These are phyloP conservation scores for Pyrgilauda ruficollis DNA, from an alignment of 2,113 vertebrate species.

Conservation along the genomic window DNA sequence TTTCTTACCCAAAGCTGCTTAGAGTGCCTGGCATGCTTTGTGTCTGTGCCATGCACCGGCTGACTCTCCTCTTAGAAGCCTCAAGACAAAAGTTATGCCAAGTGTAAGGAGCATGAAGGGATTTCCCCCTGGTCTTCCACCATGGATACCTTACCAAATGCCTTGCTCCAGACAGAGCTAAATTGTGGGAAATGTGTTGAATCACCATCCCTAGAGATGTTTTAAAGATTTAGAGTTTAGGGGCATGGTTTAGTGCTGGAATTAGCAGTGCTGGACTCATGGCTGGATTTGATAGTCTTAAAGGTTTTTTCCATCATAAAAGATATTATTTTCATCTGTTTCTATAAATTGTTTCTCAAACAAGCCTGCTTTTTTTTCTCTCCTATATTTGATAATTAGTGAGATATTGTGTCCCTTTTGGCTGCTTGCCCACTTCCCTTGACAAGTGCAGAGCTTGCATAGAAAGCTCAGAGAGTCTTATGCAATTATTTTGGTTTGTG, in stretches of 20 bases:
- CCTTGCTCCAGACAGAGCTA: background rate
- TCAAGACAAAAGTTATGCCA: background rate
- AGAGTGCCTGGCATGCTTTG: background rate
- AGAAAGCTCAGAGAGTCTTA: background rate
- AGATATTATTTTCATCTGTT: background rate
- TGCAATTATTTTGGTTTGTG: slow-evolving; percentile 40
- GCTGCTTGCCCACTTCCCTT: background rate
- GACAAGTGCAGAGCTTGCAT: background rate
- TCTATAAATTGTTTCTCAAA: background rate
- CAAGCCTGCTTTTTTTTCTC: background rate
- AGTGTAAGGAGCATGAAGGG: background rate
- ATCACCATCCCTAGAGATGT: background rate
- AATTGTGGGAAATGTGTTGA: background rate
- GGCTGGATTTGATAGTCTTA: background rate
- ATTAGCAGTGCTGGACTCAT: background rate
- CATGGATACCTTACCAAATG: background rate
- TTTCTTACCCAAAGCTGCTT: background rate
- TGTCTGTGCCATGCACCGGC: background rate
- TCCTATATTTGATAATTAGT: background rate
- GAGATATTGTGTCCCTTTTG: background rate
- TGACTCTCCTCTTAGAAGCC: background rate
- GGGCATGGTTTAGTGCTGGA: background rate
- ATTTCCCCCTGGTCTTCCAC: background rate
- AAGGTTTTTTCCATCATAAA: background rate
- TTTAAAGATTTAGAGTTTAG: background rate